Percentiles rank a stretch among this genome's conserved stretches.
Conservation (phyloP, 2,888 invertebrate species). For the Tetramorium bicarinatum region DNA sequence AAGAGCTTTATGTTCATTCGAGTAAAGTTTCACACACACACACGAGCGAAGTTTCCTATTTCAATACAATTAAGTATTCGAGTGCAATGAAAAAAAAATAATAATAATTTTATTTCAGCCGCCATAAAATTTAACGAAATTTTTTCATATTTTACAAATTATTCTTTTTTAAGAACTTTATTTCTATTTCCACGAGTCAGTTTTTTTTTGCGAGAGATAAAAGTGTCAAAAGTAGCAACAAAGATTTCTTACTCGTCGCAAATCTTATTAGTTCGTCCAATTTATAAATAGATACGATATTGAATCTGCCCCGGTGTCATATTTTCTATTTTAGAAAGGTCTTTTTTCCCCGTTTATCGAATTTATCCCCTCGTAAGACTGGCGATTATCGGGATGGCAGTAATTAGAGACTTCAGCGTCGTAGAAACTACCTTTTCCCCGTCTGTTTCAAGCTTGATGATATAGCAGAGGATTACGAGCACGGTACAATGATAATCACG, state of each 20-base stretch:
- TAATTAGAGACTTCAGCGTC: slow-evolving; percentile 44
- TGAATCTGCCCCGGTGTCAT: background rate
- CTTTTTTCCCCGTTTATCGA: slow-evolving; percentile 32
- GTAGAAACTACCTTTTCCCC: slow-evolving; percentile 16
- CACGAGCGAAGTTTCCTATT: background rate
- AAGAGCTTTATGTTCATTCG: background rate
- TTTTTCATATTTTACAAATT: background rate
- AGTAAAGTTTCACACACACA: too few species aligned
- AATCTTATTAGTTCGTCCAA: slow-evolving; percentile 30
- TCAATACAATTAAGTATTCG: background rate
- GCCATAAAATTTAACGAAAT: background rate
- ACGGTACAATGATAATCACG: slow-evolving; percentile 49
- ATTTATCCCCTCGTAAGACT: slow-evolving; percentile 28
- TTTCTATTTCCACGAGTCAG: background rate
- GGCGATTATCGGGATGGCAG: slow-evolving; percentile 40
- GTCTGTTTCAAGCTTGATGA: slow-evolving; percentile 9
- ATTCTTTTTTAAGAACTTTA: background rate
- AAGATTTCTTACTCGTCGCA: background rate
- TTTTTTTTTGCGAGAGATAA: background rate
- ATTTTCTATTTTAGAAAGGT: background rate
- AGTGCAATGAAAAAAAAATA: background rate
- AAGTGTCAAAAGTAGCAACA: background rate
- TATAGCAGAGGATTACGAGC: slow-evolving; percentile 28
- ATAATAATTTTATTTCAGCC: background rate
- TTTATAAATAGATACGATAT: slow-evolving; percentile 18